A percentile compares a stretch with the other conserved stretches of the same genome.
These are phyloP conservation scores for Turritopsis rubra DNA, from an alignment of 30 jellyfish, hydroid and myxozoan species.

Conservation along the genomic window DNA sequence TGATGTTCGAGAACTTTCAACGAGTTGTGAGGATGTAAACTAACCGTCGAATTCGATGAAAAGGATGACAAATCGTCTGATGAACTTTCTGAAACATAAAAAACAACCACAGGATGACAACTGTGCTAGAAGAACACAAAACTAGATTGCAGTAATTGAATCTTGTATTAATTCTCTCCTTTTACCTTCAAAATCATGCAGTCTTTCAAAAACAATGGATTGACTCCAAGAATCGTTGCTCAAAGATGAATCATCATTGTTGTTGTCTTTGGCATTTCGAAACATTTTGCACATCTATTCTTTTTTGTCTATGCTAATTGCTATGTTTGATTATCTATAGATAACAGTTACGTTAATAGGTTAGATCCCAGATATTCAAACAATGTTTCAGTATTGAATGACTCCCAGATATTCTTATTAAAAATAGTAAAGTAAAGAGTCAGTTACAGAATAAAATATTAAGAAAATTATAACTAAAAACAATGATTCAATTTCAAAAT, in stretches of 20 bases:
- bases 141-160: neutral
- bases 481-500: neutral
- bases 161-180: neutral
- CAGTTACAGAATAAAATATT: no score
- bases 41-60: neutral
- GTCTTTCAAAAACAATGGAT: conserved; percentile 25
- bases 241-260: neutral
- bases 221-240: neutral
- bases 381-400: no score
- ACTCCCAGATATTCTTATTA: no score
- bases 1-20: neutral
- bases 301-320: no score
- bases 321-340: neutral
- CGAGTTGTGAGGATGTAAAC: neutral
- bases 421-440: no score
- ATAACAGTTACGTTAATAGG: neutral
- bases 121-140: neutral
- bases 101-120: neutral
- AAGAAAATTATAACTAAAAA: no score
- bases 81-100: neutral
- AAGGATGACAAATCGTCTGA: conserved; percentile 10
- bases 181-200: conserved; percentile 16
- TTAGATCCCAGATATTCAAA: no score
- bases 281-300: neutral
- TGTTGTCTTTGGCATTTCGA: neutral